These are phyloP conservation scores for Aporrectodea caliginosa DNA, from an alignment of 1,140 invertebrate species.

Conservation along the genomic window DNA sequence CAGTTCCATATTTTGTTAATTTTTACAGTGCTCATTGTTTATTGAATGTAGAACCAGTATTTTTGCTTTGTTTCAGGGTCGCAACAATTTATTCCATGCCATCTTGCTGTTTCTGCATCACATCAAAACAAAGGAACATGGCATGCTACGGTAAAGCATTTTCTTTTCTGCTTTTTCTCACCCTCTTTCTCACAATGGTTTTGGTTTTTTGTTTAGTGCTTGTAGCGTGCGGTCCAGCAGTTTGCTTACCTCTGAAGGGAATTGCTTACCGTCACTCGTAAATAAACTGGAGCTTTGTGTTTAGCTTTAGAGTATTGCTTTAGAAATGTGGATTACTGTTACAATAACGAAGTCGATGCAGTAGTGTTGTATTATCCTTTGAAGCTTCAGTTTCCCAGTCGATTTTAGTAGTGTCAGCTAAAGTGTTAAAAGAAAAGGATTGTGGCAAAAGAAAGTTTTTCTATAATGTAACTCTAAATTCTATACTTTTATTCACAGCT, in stretches of 20 bases:
- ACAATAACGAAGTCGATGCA: background rate
- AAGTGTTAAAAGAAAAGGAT: too few species aligned
- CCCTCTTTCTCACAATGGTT: background rate
- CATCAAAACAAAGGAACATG: conserved; percentile 69
- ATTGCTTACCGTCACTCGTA: too few species aligned
- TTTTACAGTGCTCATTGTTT: too few species aligned
- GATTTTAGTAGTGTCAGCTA: too few species aligned
- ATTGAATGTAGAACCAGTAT: too few species aligned
- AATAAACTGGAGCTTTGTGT: background rate
- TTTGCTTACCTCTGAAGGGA: too few species aligned
- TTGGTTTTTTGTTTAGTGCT: too few species aligned
- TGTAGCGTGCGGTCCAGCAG: too few species aligned
- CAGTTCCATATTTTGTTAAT: too few species aligned
- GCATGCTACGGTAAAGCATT: conserved; percentile 64
- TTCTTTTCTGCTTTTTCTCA: background rate
- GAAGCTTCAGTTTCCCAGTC: background rate
- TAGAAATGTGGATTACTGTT: background rate
- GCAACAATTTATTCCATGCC: conserved; percentile 78
- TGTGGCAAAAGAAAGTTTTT: background rate
- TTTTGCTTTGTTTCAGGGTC: conserved; percentile 68
- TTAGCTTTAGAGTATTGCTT: background rate
- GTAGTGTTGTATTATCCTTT: background rate
- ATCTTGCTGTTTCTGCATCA: conserved; percentile 73
- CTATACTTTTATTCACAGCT: background rate
- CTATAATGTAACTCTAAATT: background rate